phyloP scores from a whole-genome alignment of 1,140 invertebrate genomes.

The Nephotettix cincticeps region DNA sequence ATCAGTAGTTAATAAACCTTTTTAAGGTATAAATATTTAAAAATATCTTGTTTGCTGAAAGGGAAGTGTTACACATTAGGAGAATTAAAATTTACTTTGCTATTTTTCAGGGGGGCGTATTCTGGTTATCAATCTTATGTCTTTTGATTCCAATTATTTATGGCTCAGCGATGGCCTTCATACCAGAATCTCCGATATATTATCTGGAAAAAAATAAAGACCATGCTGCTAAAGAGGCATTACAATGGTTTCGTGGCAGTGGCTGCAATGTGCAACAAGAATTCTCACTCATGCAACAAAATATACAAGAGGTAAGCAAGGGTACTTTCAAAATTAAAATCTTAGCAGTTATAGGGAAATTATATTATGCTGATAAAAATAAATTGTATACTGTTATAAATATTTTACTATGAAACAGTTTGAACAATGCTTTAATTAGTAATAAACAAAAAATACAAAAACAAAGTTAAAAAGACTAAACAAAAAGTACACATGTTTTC shows the following conservation, averaged over 20 bases:
- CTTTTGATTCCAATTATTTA: conserved; percentile 65
- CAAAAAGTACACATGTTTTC: too few species aligned
- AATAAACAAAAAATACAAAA: too few species aligned
- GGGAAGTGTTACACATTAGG: too few species aligned
- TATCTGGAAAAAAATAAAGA: conserved; percentile 55
- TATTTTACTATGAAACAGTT: too few species aligned
- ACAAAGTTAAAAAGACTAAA: too few species aligned
- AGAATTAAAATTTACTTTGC: conserved; percentile 7
- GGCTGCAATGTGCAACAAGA: conserved; percentile 65
- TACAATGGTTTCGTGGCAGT: conserved; percentile 63
- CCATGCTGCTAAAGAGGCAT: conserved; percentile 56
- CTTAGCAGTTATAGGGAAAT: neutral
- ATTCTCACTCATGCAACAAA: conserved; percentile 57
- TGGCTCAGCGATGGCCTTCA: conserved; percentile 62
- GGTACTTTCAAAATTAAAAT: neutral
- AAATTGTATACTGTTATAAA: too few species aligned
- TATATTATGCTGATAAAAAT: neutral
- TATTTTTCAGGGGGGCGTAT: conserved; percentile 55
- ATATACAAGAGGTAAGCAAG: conserved; percentile 47
- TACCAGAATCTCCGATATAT: conserved; percentile 85
- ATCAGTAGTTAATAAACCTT: too few species aligned
- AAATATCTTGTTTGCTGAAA: too few species aligned
- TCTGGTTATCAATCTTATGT: conserved; percentile 66
- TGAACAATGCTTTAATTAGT: too few species aligned
- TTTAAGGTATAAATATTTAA: too few species aligned